These are phyloP conservation scores for Neoascia interrupta DNA, from an alignment of 2,888 invertebrate genomes.

Conservation along the genomic window DNA sequence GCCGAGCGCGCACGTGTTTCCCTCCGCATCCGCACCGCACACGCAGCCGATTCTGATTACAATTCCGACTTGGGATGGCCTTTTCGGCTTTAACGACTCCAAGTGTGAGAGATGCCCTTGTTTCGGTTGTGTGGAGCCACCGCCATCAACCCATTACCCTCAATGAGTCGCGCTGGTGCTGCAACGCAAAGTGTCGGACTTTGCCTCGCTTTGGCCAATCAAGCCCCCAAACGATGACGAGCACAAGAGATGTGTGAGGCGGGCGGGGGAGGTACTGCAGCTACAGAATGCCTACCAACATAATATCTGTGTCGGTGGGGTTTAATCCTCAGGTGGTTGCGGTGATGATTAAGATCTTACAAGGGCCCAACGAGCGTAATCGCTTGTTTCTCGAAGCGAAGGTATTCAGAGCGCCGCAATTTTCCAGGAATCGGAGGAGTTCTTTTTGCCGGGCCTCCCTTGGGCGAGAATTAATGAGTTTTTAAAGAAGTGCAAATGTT, in stretches of 20 bases:
- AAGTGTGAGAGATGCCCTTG: conserved; percentile 18
- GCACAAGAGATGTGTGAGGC: too few relatives aligned
- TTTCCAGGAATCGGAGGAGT: conserved; percentile 34
- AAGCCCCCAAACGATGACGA: too few relatives aligned
- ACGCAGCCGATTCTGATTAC: too few relatives aligned
- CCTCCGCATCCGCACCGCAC: neutral
- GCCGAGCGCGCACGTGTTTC: conserved; percentile 23
- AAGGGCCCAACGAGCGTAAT: conserved; percentile 1
- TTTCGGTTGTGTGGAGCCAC: neutral
- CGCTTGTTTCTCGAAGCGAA: neutral
- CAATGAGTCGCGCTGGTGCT: conserved; percentile 1
- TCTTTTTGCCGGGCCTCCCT: neutral
- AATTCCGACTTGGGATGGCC: neutral
- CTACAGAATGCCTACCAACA: too few relatives aligned
- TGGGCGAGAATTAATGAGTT: conserved; percentile 38
- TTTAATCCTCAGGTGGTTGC: conserved; percentile 23
- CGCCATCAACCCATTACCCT: conserved; percentile 15
- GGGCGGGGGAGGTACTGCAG: too few relatives aligned
- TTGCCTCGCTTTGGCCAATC: too few relatives aligned
- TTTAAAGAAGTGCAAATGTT: conserved; percentile 46
- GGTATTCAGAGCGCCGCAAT: conserved; percentile 12
- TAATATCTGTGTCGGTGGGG: neutral
- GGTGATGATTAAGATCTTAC: conserved; percentile 34
- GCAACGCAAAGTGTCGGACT: neutral
- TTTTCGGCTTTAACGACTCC: too few relatives aligned